Base-by-base conservation (phyloP, 2,113 vertebrate species). In the Gnathonemus longibarbis region DNA sequence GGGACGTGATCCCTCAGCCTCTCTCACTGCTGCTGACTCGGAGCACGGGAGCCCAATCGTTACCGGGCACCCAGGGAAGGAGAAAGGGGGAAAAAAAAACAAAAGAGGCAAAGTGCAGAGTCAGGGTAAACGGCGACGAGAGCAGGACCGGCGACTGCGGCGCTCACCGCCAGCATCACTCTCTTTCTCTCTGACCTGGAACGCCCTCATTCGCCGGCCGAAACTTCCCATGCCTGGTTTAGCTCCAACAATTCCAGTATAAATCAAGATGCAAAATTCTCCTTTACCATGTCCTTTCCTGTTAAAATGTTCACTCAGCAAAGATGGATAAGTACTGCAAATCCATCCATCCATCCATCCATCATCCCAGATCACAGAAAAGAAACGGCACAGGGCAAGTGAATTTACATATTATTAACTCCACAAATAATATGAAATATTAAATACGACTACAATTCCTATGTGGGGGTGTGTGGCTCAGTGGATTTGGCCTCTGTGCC, bases 31-130 rank as follows among this genome's bases (percentile, higher is more conserved):
- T 31, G 49, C 49, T 84, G 56, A 46, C 89, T n/a, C 62, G 62
- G 27, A 89, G 39, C 56, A 27, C 27, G 21, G 87, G 42, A 50
- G 52, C 88, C 91, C 87, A 91, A 70, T 62, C 62, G 27, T 84
- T 89, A 46, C 90, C 84, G 87, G 66, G 58, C 87, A 50, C 86
- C 52, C 48, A 66, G 85, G 58, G 77, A 89, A 42, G 27, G 62
- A 62, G 74, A 11, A 56, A 46, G 42, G 74, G 19, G 77, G 1
- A 0, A 11, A 80, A 31, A 13, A 80, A 8, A 19, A 45, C 1
- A 31, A 3, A 83, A 45, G 80, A 84, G 21, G 80, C 17, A 84
- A 84, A 70, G 4, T 13, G 52, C 39, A 6, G 42, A 21, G 9
- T 83, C 39, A 46, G 89, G 39, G 17, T 83, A 87, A 46, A 31